These are phyloP conservation scores for Drosophila pullipes DNA, from an alignment of 2,888 invertebrate genomes.

Conservation along the genomic window DNA sequence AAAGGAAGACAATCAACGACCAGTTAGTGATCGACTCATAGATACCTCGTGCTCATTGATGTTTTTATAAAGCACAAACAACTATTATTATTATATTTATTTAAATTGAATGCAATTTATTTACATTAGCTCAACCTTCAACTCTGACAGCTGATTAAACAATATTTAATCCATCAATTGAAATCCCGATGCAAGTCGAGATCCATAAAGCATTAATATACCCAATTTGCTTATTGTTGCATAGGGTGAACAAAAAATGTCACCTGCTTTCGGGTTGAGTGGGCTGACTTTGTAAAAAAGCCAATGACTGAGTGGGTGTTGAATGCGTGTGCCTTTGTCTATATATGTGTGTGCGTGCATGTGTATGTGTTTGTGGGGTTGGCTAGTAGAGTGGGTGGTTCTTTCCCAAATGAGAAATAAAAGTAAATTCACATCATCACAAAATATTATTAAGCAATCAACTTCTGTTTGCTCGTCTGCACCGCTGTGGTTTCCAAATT, in stretches of 20 bases:
- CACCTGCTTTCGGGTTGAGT: slow-evolving; percentile 60
- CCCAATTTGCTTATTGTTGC: not conserved
- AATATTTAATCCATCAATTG: not conserved
- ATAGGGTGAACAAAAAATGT: slow-evolving; percentile 42
- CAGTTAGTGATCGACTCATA: not conserved
- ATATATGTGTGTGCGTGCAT: not conserved
- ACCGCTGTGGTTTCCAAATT: slow-evolving; percentile 53
- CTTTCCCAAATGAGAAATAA: slow-evolving; percentile 80
- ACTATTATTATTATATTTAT: not conserved
- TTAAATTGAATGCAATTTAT: not conserved
- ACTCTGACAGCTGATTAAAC: not conserved
- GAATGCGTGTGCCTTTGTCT: not conserved
- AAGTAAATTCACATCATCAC: slow-evolving; percentile 83
- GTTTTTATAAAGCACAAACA: too few species aligned
- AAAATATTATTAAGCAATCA: slow-evolving; percentile 83
- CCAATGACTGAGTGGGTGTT: slow-evolving; percentile 54
- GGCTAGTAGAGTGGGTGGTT: slow-evolving; percentile 4
- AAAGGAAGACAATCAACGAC: not conserved
- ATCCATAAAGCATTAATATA: not conserved
- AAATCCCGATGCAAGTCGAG: not conserved
- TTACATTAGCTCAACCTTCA: not conserved
- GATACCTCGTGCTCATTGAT: not conserved
- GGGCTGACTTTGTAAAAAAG: slow-evolving; percentile 64
- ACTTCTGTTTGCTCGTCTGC: slow-evolving; percentile 66
- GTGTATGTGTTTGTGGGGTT: slow-evolving; percentile 1